phyloP scores from a whole-genome alignment of 2,113 vertebrate genomes.

The Serilophus lunatus region DNA sequence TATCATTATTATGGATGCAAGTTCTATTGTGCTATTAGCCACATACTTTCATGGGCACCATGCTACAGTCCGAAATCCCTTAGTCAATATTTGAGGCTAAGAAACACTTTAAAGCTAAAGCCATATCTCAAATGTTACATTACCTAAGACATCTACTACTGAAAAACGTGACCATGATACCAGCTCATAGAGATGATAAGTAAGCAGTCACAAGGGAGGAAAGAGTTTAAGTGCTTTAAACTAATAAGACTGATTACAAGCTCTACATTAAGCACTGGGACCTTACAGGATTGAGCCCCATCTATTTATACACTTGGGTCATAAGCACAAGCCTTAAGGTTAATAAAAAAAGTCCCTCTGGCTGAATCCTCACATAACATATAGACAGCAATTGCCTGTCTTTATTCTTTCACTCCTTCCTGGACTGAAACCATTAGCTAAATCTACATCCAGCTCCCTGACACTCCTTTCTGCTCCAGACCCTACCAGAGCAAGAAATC shows the following conservation, averaged over 20 bases:
- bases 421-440: background rate
- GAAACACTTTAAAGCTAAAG: background rate
- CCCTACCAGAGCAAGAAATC: background rate
- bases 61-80: background rate
- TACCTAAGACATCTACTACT: background rate
- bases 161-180: background rate
- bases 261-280: background rate
- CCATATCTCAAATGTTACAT: background rate
- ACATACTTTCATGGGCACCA: background rate
- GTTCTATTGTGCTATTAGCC: background rate
- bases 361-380: background rate
- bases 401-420: background rate
- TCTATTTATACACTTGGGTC: background rate
- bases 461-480: background rate
- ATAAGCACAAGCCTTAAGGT: background rate
- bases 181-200: background rate
- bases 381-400: background rate
- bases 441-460: background rate
- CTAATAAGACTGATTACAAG: background rate
- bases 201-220: background rate
- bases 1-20: background rate
- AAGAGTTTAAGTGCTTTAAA: constrained; percentile 15
- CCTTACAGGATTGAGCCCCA: background rate
- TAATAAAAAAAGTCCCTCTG: background rate
- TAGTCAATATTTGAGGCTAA: background rate